Percentiles rank a stretch among this genome's conserved stretches.
Conservation (phyloP, 2,113 vertebrate genomes). For the Ceyx margarethae region DNA sequence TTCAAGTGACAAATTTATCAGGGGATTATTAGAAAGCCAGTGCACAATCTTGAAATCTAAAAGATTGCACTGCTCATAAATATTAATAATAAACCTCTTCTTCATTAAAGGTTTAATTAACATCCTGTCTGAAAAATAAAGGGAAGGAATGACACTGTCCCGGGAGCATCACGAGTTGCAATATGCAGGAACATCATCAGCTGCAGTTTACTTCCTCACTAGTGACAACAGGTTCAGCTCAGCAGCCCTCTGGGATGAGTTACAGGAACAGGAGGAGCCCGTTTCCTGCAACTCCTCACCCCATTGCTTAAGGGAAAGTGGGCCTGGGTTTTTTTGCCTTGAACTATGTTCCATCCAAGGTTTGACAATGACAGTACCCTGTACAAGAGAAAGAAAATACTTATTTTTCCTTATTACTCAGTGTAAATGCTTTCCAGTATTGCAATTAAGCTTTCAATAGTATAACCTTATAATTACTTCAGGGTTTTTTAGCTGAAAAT, state of each 20-base stretch:
- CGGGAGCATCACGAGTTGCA: slow-evolving; percentile 30
- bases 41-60: background rate
- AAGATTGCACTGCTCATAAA: background rate
- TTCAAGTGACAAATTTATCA: background rate
- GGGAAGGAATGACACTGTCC: background rate
- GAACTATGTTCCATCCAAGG: background rate
- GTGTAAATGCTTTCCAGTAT: background rate
- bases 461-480: background rate
- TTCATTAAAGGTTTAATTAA: slow-evolving; percentile 15
- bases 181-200: background rate
- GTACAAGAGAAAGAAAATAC: background rate
- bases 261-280: background rate
- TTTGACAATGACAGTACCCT: background rate
- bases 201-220: slow-evolving; percentile 13
- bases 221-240: background rate
- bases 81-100: background rate
- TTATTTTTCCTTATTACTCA: background rate
- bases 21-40: background rate
- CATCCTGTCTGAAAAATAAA: slow-evolving; percentile 29
- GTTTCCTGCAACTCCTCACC: background rate
- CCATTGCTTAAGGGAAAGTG: background rate
- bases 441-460: background rate
- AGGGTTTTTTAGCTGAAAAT: background rate
- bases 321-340: background rate
- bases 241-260: background rate